Evolutionary conservation across 2,113 vertebrate species (phyloP), one percentile per base, ranked within the genome.

Genomic region (Cariama cristata): DNA sequence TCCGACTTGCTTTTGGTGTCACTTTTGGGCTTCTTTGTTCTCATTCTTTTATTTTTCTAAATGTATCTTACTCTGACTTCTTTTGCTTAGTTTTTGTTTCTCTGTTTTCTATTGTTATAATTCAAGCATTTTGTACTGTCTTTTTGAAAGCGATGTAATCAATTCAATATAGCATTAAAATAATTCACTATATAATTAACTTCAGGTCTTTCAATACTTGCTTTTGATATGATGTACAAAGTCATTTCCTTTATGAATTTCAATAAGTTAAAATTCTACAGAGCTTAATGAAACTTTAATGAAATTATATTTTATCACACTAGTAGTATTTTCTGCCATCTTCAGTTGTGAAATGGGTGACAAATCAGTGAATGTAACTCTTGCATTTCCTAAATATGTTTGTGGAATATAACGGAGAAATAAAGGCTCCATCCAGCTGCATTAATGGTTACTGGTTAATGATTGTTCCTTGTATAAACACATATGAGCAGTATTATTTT

Each of bases 261-360:
- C 63, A 86, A 15, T 90, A 73, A 88, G 74, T 63, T 77, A 76
- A 73, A 90, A 85, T 50, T 69, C 71, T 59, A 47, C 18, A 82
- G 58, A 86, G 45, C n/a, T 94, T 92, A 90, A 93, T 88, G 47
- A 93, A 86, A 90, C 38, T 53, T 88, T 90, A 82, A 82, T 88
- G 58, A 94, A 90, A 73, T n/a, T 0, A 21, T 50, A 5, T 64
- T 90, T 93, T 86, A 80, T 90, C 71, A 66, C 30, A 30, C 9
- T 38, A 19, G 42, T 23, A 67, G 24, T 74, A n/a, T 75, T 88
- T 93, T 88, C 35, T 79, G 52, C 32, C 24, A 27, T 60, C 60
- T 69, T 74, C 4, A 20, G 15, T 75, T 79, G 91, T 80, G 26
- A 62, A 63, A 76, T 0, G 2, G 27, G 14, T 85, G 35, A 52